Evolutionary conservation across 1,140 invertebrate genomes (phyloP).

Genomic region (Diuraphis noxia): DNA sequence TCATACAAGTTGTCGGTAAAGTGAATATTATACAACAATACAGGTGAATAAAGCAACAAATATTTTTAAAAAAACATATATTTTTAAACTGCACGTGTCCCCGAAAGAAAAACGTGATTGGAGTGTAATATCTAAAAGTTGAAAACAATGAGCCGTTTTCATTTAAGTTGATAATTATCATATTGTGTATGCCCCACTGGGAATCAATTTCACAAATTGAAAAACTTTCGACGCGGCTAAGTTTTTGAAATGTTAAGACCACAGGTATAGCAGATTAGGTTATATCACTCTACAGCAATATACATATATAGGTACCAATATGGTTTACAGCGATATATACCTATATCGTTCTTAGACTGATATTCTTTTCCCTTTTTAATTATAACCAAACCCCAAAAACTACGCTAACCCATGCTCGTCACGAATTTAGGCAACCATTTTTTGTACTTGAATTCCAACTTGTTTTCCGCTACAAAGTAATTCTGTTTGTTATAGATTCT

Average conservation of each 20-base stretch:
- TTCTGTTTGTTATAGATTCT: neutral
- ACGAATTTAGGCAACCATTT: neutral
- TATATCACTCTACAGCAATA: neutral
- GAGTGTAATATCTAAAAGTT: neutral
- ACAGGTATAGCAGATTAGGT: neutral
- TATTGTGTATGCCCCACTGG: neutral
- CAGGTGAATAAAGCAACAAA: neutral
- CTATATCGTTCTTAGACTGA: neutral
- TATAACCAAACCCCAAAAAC: neutral
- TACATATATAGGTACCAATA: too few relatives aligned
- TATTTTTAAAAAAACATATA: neutral
- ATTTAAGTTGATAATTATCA: slow-evolving; percentile 29
- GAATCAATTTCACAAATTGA: neutral
- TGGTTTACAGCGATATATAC: neutral
- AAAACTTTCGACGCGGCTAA: neutral
- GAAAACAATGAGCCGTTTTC: slow-evolving; percentile 8
- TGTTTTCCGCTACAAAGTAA: neutral
- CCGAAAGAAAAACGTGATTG: neutral
- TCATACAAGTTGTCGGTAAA: neutral
- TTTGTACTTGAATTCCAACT: neutral
- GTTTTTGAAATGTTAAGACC: neutral
- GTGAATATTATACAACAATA: neutral
- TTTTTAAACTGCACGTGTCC: neutral
- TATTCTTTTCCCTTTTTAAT: neutral
- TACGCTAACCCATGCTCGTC: neutral